Conservation (phyloP, 2,113 vertebrate species). For the Electrona antarctica region DNA sequence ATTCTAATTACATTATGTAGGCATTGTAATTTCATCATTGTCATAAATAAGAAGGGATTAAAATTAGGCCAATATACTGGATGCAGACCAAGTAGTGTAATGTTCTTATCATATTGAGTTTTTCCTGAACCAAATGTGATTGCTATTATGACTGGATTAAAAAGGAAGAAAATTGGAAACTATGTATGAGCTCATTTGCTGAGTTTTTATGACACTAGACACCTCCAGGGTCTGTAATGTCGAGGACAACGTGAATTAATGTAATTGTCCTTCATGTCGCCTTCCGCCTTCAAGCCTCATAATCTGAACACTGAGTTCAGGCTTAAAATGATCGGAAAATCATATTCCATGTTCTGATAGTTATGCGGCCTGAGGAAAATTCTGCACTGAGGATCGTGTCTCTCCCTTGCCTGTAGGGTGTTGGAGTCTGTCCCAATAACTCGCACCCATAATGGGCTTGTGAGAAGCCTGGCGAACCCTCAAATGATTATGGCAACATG, state of each 20-base stretch:
- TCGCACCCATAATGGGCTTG: constrained; percentile 64
- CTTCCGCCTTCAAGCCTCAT: constrained; percentile 24
- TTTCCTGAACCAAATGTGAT: neutral
- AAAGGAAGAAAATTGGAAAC: neutral
- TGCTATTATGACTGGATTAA: constrained; percentile 7
- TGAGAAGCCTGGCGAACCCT: constrained; percentile 61
- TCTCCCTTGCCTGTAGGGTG: constrained; percentile 22
- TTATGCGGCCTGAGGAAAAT: constrained; percentile 32
- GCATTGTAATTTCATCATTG: neutral
- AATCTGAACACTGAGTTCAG: constrained; percentile 16
- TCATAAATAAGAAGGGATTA: neutral
- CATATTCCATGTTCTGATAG: constrained; percentile 36
- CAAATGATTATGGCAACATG: constrained; percentile 73
- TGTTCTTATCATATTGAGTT: neutral
- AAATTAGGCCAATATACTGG: neutral
- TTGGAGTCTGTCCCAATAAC: constrained; percentile 66
- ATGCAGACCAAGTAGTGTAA: neutral
- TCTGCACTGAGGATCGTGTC: constrained; percentile 18
- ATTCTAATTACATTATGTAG: neutral
- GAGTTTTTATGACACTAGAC: constrained; percentile 15
- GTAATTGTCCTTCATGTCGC: constrained; percentile 36
- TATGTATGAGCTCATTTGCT: neutral
- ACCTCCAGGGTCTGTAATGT: constrained; percentile 32
- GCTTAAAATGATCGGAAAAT: constrained; percentile 40
- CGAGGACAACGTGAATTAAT: constrained; percentile 38